These are phyloP conservation scores for Notothenia rossii DNA, from an alignment of 2,113 vertebrate genomes.

Conservation along the genomic window DNA sequence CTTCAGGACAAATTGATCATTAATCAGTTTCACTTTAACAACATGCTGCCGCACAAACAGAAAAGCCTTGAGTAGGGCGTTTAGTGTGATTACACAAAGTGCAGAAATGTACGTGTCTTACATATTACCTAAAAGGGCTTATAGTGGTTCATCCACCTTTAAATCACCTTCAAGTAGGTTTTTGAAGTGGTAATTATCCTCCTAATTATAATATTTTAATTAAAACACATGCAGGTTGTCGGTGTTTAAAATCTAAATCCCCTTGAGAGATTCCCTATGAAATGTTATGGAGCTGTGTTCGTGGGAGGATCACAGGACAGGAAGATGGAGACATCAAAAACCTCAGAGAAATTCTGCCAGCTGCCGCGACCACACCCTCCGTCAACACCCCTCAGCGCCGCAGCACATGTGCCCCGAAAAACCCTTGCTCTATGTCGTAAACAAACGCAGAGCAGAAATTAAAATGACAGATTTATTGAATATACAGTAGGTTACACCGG, in stretches of 20 bases:
- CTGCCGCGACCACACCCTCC: conserved; percentile 52
- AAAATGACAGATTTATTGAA: conserved; percentile 41
- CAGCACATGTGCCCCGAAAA: conserved; percentile 23
- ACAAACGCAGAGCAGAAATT: conserved; percentile 46
- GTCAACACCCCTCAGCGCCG: conserved; percentile 19
- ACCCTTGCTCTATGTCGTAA: background rate
- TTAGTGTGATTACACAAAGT: background rate
- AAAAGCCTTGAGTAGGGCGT: conserved; percentile 26
- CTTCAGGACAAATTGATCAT: conserved; percentile 44
- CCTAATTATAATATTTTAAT: conserved; percentile 9
- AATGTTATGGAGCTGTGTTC: conserved; percentile 27
- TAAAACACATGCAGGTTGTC: background rate
- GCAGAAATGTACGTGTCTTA: background rate
- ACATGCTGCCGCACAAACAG: conserved; percentile 17
- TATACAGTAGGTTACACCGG: conserved; percentile 14
- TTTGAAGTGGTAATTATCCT: conserved; percentile 13
- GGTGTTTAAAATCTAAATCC: conserved; percentile 13
- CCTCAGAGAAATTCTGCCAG: conserved; percentile 42
- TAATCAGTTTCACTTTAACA: conserved; percentile 30
- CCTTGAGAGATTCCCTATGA: background rate
- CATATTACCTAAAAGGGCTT: background rate
- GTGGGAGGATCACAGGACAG: conserved; percentile 58
- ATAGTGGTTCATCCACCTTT: background rate
- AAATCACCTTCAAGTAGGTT: background rate
- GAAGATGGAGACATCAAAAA: conserved; percentile 58